These are phyloP conservation scores for Enoplosus armatus DNA, from an alignment of 2,797 vertebrate genomes.

Conservation along the genomic window DNA sequence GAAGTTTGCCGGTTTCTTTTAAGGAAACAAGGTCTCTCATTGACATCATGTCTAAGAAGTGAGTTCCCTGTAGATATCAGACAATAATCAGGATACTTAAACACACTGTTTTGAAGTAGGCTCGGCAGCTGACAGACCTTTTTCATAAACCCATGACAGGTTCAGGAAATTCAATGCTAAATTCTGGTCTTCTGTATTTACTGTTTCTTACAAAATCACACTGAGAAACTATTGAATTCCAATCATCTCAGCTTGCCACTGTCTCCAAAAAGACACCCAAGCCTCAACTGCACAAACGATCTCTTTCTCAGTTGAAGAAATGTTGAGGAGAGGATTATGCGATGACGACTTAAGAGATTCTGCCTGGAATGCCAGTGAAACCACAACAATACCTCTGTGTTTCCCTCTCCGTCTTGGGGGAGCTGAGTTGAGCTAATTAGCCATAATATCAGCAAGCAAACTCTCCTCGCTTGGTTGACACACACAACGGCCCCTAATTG, in stretches of 20 bases:
- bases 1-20: constrained; percentile 5
- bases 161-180: constrained; percentile 13
- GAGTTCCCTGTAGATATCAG: constrained; percentile 12
- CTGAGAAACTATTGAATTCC: constrained; percentile 48
- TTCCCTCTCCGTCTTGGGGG: constrained; percentile 77
- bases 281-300: constrained; percentile 56
- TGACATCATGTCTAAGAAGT: constrained; percentile 11
- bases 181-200: constrained; percentile 35
- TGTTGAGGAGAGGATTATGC: constrained; percentile 69
- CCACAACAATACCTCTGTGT: constrained; percentile 77
- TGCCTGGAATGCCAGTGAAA: constrained; percentile 69
- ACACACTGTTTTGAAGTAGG: neutral
- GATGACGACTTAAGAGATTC: constrained; percentile 68
- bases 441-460: constrained; percentile 85
- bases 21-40: constrained; percentile 13
- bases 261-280: constrained; percentile 48
- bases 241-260: constrained; percentile 49
- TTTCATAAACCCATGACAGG: constrained; percentile 42
- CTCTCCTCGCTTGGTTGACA: constrained; percentile 80
- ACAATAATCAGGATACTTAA: constrained; percentile 25
- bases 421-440: constrained; percentile 83
- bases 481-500: constrained; percentile 80
- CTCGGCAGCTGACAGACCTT: constrained; percentile 22
- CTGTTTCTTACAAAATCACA: constrained; percentile 36
- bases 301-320: constrained; percentile 59